Base-by-base conservation (phyloP, 2,113 vertebrate genomes). In the Grantiella picta region DNA sequence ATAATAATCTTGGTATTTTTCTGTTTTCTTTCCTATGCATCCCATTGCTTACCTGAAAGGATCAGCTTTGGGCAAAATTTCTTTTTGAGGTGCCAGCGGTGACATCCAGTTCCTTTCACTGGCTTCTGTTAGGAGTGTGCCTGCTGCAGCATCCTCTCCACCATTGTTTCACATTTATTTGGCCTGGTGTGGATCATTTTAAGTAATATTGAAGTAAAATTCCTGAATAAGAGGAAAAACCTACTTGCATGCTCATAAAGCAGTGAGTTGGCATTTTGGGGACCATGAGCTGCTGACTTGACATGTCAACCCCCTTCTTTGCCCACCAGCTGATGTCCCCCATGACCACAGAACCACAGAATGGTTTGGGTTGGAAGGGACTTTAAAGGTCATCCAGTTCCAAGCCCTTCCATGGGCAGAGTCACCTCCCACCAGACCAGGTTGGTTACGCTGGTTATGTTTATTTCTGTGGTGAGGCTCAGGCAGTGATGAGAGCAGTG, bases 91-190 rank as follows among this genome's bases (percentile, higher is more conserved):
- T 65, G 50, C 17, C 45, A 12, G 23, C 72, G 60, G 3, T 80
- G 49, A 28, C 6, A 27, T 50, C 23, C 24, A 44, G 12, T 38
- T 45, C 29, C 52, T 80, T 64, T 47, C 0, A 1, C 23, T 78
- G 52, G 8, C 13, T 75, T 50, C 29, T 80, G 2, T 36, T 45
- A 59, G 70, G 11, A 53, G 8, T 7, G 5, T 50, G 17, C 27
- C 6, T 24, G n/a, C 33, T 66, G 6, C 22, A 65, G 25, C 25
- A 19, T 84, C 27, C 23, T 49, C 22, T 70, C 28, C 7, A 1
- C 49, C 33, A 11, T 50, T 0, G 0, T 38, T 68, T 80, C 40
- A 47, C 14, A 5, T 79, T 52, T 50, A 14, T n/a, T 59, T 0
- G 68, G 35, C 28, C 31, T 82, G 24, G 9, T 42, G 13, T 21